These are phyloP conservation scores for Phthorimaea operculella DNA, from an alignment of 1,140 invertebrate genomes.

Conservation along the genomic window DNA sequence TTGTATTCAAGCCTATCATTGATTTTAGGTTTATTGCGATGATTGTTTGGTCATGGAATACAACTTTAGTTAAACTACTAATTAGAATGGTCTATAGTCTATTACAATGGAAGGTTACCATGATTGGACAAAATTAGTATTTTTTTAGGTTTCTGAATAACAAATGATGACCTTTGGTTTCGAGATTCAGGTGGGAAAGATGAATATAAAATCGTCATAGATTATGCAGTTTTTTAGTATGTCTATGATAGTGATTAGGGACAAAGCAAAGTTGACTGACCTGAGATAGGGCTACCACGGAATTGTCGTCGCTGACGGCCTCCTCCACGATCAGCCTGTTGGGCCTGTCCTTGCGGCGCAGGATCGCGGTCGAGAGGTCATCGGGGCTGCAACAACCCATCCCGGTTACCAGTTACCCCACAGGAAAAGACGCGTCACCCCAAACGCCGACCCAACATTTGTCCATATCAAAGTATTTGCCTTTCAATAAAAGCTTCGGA, in stretches of 20 bases:
- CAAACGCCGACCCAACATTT: too few species aligned
- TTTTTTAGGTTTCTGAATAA: too few species aligned
- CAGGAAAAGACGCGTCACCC: background rate
- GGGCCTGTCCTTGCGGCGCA: slow-evolving; percentile 96
- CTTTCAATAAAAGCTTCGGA: too few species aligned
- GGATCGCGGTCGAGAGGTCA: slow-evolving; percentile 97
- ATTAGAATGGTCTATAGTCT: too few species aligned
- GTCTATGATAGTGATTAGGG: background rate
- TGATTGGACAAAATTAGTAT: slow-evolving; percentile 6
- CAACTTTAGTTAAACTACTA: too few species aligned
- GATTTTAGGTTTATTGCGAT: too few species aligned
- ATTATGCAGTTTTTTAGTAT: background rate
- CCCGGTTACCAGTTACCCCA: slow-evolving; percentile 8
- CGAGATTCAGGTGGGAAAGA: too few species aligned
- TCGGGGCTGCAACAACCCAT: slow-evolving; percentile 75
- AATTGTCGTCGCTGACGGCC: slow-evolving; percentile 98
- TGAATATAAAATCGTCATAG: too few species aligned
- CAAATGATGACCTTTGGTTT: too few species aligned
- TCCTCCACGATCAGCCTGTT: slow-evolving; percentile 99
- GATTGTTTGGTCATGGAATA: too few species aligned
- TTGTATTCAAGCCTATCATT: too few species aligned
- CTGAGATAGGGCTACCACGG: slow-evolving; percentile 95
- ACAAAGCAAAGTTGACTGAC: slow-evolving; percentile 58
- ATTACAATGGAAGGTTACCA: slow-evolving; percentile 10
- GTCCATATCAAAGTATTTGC: too few species aligned